phyloP scores from a whole-genome alignment of 2,797 vertebrate genomes.

The Hypotaenidia okinawae region DNA sequence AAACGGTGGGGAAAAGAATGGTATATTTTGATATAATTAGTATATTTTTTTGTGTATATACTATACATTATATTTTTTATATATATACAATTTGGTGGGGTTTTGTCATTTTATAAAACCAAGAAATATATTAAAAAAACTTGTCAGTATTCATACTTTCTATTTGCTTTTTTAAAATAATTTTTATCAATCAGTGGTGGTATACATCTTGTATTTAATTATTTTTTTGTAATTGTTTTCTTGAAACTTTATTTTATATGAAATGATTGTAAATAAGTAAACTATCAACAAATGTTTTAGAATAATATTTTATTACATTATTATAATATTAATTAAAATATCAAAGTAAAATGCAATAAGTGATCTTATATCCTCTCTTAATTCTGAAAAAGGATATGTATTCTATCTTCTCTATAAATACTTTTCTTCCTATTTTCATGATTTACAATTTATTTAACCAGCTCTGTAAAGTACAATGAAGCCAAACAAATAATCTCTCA shows the following conservation, averaged over 20 bases:
- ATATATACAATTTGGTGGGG: too few relatives aligned
- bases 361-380: neutral
- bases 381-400: accelerated
- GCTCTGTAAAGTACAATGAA: neutral
- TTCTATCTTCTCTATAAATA: neutral
- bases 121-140: neutral
- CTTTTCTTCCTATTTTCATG: neutral
- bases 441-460: neutral
- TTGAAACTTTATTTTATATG: neutral
- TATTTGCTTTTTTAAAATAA: neutral
- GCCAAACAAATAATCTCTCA: neutral
- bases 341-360: neutral
- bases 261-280: neutral
- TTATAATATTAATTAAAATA: neutral
- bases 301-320: neutral
- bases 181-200: accelerated
- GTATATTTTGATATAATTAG: too few relatives aligned
- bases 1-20: accelerated
- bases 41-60: too few relatives aligned
- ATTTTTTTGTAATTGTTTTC: neutral
- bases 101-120: neutral
- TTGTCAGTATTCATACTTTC: accelerated
- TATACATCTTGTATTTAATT: neutral
- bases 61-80: too few relatives aligned
- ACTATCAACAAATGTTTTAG: neutral